Percentiles rank a stretch among this genome's conserved stretches.
phyloP scores from a whole-genome alignment of 2,113 vertebrate genomes.

The Tonatia bakeri region DNA sequence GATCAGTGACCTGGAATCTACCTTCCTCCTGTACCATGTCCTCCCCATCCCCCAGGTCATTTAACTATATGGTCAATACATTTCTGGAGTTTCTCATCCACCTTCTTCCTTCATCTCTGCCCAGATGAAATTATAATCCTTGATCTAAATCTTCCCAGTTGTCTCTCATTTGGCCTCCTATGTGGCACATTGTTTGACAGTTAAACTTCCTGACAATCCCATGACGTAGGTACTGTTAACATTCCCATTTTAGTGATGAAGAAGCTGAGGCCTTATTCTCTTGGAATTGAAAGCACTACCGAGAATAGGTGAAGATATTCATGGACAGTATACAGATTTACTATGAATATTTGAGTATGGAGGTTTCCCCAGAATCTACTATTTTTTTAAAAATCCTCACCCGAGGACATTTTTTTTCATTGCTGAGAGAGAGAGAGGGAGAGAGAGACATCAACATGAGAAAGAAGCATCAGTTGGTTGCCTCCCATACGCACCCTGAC shows the following conservation, averaged over 20 bases:
- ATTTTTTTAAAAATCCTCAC: too few species aligned
- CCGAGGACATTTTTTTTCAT: too few species aligned
- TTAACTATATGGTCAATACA: not conserved
- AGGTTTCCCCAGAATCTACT: conserved; percentile 93
- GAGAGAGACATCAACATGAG: too few species aligned
- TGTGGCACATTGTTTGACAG: too few species aligned
- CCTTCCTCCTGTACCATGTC: not conserved
- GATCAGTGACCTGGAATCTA: not conserved
- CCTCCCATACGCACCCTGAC: too few species aligned
- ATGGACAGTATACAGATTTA: conserved; percentile 97
- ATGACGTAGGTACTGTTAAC: not conserved
- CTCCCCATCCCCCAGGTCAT: not conserved
- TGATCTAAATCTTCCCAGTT: not conserved
- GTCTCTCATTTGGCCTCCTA: not conserved
- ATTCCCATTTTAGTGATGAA: not conserved
- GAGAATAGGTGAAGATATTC: conserved; percentile 87
- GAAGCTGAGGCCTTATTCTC: not conserved
- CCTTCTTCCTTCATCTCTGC: not conserved
- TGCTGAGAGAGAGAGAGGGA: too few species aligned
- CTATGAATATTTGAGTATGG: conserved; percentile 97
- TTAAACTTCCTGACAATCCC: not conserved
- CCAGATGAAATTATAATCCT: not conserved
- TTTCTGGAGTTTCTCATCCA: not conserved
- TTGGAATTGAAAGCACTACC: not conserved
- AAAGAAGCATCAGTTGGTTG: too few species aligned